Evolutionary conservation across 1,140 invertebrate genomes (phyloP), one percentile per base, ranked within the genome.

Genomic region (Scaptomyza hsui): DNA sequence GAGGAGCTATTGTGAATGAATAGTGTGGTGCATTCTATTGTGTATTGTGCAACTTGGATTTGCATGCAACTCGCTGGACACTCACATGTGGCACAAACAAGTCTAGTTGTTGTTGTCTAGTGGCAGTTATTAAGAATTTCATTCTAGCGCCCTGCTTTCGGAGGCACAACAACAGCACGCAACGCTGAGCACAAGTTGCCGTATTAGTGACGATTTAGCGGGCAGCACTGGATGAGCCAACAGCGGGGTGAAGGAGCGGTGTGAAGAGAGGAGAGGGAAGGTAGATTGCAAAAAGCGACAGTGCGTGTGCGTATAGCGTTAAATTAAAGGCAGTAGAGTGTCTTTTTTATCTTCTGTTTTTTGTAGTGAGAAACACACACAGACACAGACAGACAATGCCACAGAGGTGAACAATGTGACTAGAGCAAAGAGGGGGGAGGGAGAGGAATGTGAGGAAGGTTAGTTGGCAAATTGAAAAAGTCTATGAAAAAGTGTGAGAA

Each of bases 181-280:
- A 72, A 81, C 60, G 78, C 35, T 72, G 75, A 48, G 64, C 82
- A 86, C 70, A 88, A 88, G 82, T 69, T 73, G 81, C 47, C 67
- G 67, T 72, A 88, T 86, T 88, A 88, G 81, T 78, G 81, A 82
- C 81, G 85, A 88, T 86, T 88, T 86, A 82, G 74, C 82, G 60
- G 60, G 37, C 35, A 51, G 13, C 41, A 44, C n/a, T 16, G 45
- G 32, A 32, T 10, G 19, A 52, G 12, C 18, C 24, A 37, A 15
- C 10, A 32, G 6, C 0, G 42, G 1, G 6, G 21, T 6, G 26
- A n/a, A 18, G 41, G 21, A 13, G 59, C 4, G n/a, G 3, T 1
- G 7, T 32, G 26, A 6, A 0, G 26, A n/a, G 39, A 24, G 10
- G 12, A 12, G 26, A n/a, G 39, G 26, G 10, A 13, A 12, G 3